These are phyloP conservation scores for Meteorus cinctellus DNA, from an alignment of 2,888 invertebrate genomes.

Conservation along the genomic window DNA sequence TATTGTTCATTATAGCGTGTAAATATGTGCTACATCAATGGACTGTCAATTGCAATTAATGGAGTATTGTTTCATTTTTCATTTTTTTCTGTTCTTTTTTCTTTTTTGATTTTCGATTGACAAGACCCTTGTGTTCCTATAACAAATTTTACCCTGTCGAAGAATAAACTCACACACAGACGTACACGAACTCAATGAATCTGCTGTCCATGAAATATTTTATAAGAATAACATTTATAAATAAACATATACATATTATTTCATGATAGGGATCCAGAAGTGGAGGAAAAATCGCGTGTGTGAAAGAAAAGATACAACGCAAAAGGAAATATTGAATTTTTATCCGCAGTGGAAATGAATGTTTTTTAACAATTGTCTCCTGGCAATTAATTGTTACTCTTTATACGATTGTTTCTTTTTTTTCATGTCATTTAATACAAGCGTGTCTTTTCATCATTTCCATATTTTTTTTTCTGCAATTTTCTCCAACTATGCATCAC, in stretches of 20 bases:
- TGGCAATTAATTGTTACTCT: conserved; percentile 38
- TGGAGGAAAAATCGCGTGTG: conserved; percentile 1
- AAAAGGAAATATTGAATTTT: conserved; percentile 16
- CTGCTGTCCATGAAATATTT: conserved; percentile 35
- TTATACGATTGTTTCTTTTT: conserved; percentile 36
- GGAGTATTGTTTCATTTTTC: conserved; percentile 28
- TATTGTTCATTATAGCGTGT: conserved; percentile 36
- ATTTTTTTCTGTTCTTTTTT: not conserved
- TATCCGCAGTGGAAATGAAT: not conserved
- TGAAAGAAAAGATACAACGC: not conserved
- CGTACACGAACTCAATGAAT: conserved; percentile 29
- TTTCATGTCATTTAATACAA: conserved; percentile 28
- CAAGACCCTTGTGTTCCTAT: not conserved
- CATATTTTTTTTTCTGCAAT: conserved; percentile 14
- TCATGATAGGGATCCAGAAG: not conserved
- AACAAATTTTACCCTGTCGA: conserved; percentile 11
- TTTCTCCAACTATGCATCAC: conserved; percentile 16
- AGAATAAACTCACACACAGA: conserved; percentile 29
- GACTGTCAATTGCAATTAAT: conserved; percentile 28
- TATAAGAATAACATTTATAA: conserved; percentile 16
- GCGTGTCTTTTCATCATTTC: conserved; percentile 28
- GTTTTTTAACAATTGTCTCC: conserved; percentile 26
- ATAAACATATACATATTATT: not conserved
- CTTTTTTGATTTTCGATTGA: not conserved
- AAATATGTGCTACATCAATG: conserved; percentile 32